Evolutionary conservation across 2,888 invertebrate species (phyloP).

Genomic region (Phragmatobia fuliginosa): DNA sequence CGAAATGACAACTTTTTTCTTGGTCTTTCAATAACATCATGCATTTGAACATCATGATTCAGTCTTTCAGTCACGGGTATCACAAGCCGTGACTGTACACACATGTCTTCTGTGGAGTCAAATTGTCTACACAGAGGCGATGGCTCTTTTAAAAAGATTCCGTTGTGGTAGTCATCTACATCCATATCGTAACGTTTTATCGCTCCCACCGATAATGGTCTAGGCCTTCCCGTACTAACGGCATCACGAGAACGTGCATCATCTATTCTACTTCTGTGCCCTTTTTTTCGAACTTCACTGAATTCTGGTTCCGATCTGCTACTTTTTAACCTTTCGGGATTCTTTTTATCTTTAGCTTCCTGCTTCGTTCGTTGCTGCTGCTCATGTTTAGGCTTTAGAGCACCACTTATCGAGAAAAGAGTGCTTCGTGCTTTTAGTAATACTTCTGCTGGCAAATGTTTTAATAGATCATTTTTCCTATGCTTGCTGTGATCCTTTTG

Average conservation of each 20-base stretch:
- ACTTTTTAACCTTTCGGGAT: slow-evolving; percentile 71
- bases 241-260: slow-evolving; percentile 61
- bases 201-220: slow-evolving; percentile 78
- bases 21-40: slow-evolving; percentile 86
- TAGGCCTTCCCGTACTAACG: slow-evolving; percentile 56
- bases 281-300: slow-evolving; percentile 67
- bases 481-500: slow-evolving; percentile 76
- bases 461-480: slow-evolving; percentile 74
- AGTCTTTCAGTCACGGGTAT: slow-evolving; percentile 78
- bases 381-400: slow-evolving; percentile 78
- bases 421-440: slow-evolving; percentile 79
- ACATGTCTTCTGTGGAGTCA: slow-evolving; percentile 75
- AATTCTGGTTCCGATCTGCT: slow-evolving; percentile 80
- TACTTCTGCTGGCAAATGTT: slow-evolving; percentile 81
- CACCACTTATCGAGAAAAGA: slow-evolving; percentile 78
- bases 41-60: slow-evolving; percentile 65
- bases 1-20: slow-evolving; percentile 95
- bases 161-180: slow-evolving; percentile 60
- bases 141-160: slow-evolving; percentile 62
- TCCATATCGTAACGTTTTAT: slow-evolving; percentile 72
- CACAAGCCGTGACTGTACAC: slow-evolving; percentile 77
- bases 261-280: slow-evolving; percentile 74
- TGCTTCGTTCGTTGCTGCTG: slow-evolving; percentile 65
- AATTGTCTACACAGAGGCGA: slow-evolving; percentile 64
- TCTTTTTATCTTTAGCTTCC: slow-evolving; percentile 80